phyloP scores from a whole-genome alignment of 2,113 vertebrate species.

The Syngnathoides biaculeatus region DNA sequence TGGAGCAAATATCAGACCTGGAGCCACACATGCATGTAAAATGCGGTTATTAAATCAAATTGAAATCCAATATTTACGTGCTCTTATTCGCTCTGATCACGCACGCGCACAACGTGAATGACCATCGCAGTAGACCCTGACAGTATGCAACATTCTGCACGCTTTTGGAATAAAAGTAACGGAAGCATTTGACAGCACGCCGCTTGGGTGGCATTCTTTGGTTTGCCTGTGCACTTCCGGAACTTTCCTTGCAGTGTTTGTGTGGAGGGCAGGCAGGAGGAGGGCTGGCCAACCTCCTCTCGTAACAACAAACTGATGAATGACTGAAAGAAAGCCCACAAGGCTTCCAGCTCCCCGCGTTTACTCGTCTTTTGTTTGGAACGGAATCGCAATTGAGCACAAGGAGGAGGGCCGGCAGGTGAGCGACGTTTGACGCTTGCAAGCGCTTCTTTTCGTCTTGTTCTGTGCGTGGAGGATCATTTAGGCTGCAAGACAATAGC shows the following conservation, averaged over 20 bases:
- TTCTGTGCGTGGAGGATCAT: background rate
- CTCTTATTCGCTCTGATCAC: too few relatives aligned
- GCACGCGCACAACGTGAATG: background rate
- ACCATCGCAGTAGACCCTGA: background rate
- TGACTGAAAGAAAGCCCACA: conserved; percentile 29
- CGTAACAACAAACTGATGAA: conserved; percentile 42
- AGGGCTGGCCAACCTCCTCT: conserved; percentile 23
- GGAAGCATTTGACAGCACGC: background rate
- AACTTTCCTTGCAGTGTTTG: conserved; percentile 54
- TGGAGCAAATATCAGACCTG: too few relatives aligned
- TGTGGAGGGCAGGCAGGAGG: conserved; percentile 32
- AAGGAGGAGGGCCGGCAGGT: conserved; percentile 43
- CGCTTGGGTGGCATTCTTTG: conserved; percentile 11
- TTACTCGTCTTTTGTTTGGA: conserved; percentile 5
- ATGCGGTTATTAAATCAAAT: too few relatives aligned
- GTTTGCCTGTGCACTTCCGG: conserved; percentile 56
- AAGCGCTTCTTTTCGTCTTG: background rate
- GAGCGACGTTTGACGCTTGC: conserved; percentile 14
- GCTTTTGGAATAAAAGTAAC: background rate
- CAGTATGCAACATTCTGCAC: background rate
- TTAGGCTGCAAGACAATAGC: background rate
- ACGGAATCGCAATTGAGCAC: conserved; percentile 7
- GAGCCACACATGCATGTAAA: too few relatives aligned
- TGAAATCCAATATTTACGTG: too few relatives aligned
- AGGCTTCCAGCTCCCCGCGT: conserved; percentile 19